A percentile compares a stretch with the other conserved stretches of the same genome.
These are phyloP conservation scores for Acheta domesticus DNA, from an alignment of 2,888 invertebrate species.

Conservation along the genomic window DNA sequence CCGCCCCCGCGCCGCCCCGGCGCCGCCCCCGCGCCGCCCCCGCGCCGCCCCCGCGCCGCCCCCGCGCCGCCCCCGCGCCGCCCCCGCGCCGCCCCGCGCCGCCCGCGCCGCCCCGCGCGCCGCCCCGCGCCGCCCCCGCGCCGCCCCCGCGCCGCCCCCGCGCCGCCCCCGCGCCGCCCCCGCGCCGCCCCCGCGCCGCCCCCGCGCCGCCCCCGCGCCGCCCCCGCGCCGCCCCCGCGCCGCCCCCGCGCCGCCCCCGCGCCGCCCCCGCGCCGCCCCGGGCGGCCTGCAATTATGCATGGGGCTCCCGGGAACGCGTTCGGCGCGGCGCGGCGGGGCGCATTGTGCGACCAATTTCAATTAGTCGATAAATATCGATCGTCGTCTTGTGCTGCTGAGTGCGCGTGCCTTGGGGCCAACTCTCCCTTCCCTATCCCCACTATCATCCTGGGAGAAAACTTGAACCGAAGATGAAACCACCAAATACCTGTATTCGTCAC, in stretches of 20 bases:
- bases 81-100: no score
- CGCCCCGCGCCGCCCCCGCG: no score
- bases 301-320: background rate
- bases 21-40: background rate
- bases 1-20: no score
- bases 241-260: no score
- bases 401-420: background rate
- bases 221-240: no score
- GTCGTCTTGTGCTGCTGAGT: background rate
- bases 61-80: no score
- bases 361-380: constrained; percentile 7
- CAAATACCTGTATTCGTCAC: no score
- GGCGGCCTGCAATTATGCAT: background rate
- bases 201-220: fast-evolving
- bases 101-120: fast-evolving
- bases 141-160: no score
- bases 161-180: no score
- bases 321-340: background rate
- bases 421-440: background rate
- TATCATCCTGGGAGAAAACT: no score
- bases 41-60: fast-evolving
- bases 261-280: background rate
- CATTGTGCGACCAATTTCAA: background rate
- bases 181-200: no score
- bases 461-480: no score